phyloP scores from a whole-genome alignment of 2,797 vertebrate species.

The Lateolabrax maculatus region DNA sequence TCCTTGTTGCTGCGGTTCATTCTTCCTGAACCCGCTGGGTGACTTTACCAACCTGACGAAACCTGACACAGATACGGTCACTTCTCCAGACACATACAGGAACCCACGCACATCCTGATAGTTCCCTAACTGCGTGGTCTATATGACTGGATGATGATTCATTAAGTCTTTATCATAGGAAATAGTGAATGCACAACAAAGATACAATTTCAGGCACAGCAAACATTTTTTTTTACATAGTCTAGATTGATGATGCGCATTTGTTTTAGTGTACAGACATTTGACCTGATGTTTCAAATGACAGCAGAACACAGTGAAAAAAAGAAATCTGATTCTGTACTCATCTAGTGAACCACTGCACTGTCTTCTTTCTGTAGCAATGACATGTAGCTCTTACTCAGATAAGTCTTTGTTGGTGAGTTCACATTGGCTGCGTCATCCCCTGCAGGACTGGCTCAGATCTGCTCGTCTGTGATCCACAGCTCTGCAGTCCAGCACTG shows the following conservation, averaged over 20 bases:
- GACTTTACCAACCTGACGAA: conserved; percentile 50
- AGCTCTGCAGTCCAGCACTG: conserved; percentile 32
- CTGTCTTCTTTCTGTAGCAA: conserved; percentile 11
- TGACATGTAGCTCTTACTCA: background rate
- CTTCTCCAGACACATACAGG: conserved; percentile 9
- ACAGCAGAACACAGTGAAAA: background rate
- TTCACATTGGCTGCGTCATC: conserved; percentile 29
- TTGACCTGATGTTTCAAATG: background rate
- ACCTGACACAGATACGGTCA: background rate
- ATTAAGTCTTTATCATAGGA: background rate
- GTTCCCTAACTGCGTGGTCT: background rate
- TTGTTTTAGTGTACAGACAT: background rate
- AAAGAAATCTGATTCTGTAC: background rate
- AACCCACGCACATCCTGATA: background rate
- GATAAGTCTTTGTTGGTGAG: conserved; percentile 16
- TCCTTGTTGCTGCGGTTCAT: conserved; percentile 26
- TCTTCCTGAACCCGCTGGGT: conserved; percentile 56
- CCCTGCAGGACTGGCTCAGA: conserved; percentile 18
- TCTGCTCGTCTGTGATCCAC: conserved; percentile 25
- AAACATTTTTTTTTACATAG: background rate
- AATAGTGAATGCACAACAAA: background rate
- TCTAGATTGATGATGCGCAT: background rate
- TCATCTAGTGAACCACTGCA: background rate
- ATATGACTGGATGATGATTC: background rate
- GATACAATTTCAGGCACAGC: background rate